These are phyloP conservation scores for Brachionus plicatilis DNA, from an alignment of 1,140 invertebrate genomes.

Conservation along the genomic window DNA sequence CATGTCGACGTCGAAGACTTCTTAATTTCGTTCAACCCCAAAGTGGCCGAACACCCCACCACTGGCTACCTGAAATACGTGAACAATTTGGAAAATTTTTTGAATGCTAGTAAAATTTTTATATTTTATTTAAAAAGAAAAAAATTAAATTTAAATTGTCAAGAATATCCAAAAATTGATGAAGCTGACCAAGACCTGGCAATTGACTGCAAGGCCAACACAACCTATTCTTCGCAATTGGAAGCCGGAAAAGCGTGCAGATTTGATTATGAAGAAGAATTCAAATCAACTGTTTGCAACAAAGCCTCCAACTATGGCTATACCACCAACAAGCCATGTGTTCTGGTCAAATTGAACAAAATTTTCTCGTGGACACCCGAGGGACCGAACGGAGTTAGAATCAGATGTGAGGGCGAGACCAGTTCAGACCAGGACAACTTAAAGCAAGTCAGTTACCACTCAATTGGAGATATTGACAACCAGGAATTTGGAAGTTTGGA, in stretches of 20 bases:
- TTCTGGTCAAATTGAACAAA: conserved; percentile 27
- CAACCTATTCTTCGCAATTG: not conserved
- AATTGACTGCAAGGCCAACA: conserved; percentile 6
- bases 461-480: not conserved
- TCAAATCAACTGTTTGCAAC: not conserved
- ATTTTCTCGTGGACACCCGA: not conserved
- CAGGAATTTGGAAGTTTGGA: not conserved
- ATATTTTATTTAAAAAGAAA: not conserved
- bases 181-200: not conserved
- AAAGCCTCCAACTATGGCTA: not conserved
- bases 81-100: conserved; percentile 13
- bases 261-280: not conserved
- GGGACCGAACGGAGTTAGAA: not conserved
- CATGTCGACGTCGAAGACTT: conserved; percentile 16
- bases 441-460: not conserved
- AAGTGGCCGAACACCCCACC: not conserved
- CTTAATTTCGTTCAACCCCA: not conserved
- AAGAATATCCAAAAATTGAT: conserved; percentile 28
- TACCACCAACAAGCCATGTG: not conserved
- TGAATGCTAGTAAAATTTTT: not conserved
- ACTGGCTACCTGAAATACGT: conserved; percentile 14
- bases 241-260: not conserved
- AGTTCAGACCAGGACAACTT: conserved; percentile 28
- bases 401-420: not conserved
- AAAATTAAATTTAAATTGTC: not conserved